Base-by-base conservation (phyloP, 2,797 vertebrate genomes). In the Manis javanica region DNA sequence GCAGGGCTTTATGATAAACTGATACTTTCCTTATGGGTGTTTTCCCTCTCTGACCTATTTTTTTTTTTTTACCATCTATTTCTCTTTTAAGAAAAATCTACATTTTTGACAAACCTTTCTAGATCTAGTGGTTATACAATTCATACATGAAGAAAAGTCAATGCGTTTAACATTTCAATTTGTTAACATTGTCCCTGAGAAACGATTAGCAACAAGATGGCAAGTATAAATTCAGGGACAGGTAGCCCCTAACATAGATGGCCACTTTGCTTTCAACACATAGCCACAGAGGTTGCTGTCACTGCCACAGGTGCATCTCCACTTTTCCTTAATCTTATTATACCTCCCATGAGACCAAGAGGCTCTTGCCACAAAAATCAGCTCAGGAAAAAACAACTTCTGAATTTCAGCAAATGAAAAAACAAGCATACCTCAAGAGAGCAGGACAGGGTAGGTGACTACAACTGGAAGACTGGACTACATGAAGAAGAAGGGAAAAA, bases 11-110 rank as follows among this genome's bases (percentile, higher is more conserved):
- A 34, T 42, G 87, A 97, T 91, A 96, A 96, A 95, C 83, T 87
- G 97, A 98, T 96, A 96, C 95, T 84, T 97, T 92, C 75, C 63
- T 95, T 86, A 37, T 92, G 82, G 92, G 88, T 88, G 91, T 82
- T 84, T 90, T 34, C 59, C 66, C 21, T 5, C 59, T 72, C 13
- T 83, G 92, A 94, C 95, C 97, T 96, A 96, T 69, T 86, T 95
- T 94, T 93, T 87, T 93, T 89, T 86, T 91, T 96, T 63, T 66
- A 83, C 68, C 74, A 75, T 89, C 74, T 83, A 74, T 39, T 89
- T 90, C 74, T 97, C 64, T 71, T 83, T 72, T 77, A 55, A 87
- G 94, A 96, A 95, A 96, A 91, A 69, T 88, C 31, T 78, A 96
- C 61, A 82, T 83, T 96, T 46, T 96, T 96, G 51, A 95, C 61